Base-by-base conservation (phyloP, 2,888 invertebrate species). In the Cheilosia vernalis region DNA sequence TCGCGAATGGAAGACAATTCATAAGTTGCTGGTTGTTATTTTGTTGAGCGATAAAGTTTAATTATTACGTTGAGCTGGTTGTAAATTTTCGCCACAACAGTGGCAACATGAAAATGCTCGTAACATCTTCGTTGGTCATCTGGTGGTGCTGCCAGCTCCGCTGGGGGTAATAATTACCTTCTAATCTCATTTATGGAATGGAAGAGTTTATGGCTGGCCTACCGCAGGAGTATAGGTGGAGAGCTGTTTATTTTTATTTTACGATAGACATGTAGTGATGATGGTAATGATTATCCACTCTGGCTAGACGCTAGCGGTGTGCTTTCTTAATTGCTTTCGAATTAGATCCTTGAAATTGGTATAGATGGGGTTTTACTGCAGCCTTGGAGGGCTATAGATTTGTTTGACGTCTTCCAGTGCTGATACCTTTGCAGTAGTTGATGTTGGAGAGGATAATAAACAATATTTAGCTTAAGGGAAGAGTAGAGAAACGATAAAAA, bases 21-120 rank as follows among this genome's bases (percentile, higher is more conserved):
- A 10, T 9, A 19, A 33, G 33, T 33, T 33, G 10, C 10, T 2
- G 30, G 30, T 19, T 10, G 51, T 13, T 33, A 40, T n/a, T 56
- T 24, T 19, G 49, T 44, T 40, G 60, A 15, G 69, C 74, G 49
- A 74, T 84, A 74, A 79, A 74, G 49, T 84, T 84, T 84, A 78
- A 84, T 84, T 84, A 84, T 84, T 53, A 58, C 58, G 69, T 74
- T 79, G 64, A 70, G 60, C 44, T 74, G 79, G 67, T 60, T 79
- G 74, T 84, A 84, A 84, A 79, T 69, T 63, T 63, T 19, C 42
- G 15, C 40, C 42, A 10, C 40, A 37, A 27, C 76, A 66, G 72
- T 78, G 67, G 78, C 72, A 77, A 81, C 77, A 77, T 77, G 64
- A 82, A 72, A 51, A 74, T 55, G 61, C 49, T 80, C 83, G 69